A percentile compares a stretch with the other conserved stretches of the same genome.
These are phyloP conservation scores for Meteorus cinctellus DNA, from an alignment of 2,888 invertebrate genomes.

Conservation along the genomic window DNA sequence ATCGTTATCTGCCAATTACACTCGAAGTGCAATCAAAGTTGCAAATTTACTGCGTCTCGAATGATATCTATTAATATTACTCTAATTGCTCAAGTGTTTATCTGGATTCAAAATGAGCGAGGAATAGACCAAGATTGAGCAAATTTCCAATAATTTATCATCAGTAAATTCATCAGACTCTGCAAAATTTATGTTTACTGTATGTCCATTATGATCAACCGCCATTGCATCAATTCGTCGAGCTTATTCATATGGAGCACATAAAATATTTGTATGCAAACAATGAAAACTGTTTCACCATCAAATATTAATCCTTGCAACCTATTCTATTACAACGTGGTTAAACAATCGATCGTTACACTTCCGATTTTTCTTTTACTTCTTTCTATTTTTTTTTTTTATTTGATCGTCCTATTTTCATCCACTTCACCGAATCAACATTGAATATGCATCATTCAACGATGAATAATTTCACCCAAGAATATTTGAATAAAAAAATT, in stretches of 20 bases:
- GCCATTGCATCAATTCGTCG: neutral
- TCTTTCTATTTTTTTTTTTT: slow-evolving; percentile 25
- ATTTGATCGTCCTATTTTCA: neutral
- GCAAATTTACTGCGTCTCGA: slow-evolving; percentile 7
- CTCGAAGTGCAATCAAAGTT: slow-evolving; percentile 42
- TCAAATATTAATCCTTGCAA: neutral
- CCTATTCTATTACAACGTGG: neutral
- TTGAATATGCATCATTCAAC: slow-evolving; percentile 59
- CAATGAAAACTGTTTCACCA: neutral
- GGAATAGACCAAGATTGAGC: neutral
- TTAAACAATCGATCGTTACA: slow-evolving; percentile 29
- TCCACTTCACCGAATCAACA: slow-evolving; percentile 15
- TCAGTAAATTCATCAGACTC: neutral
- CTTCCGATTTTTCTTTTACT: neutral
- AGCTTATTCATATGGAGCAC: neutral
- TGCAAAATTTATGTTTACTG: neutral
- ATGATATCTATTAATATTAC: neutral
- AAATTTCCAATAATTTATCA: neutral
- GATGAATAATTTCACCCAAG: slow-evolving; percentile 55
- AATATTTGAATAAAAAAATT: slow-evolving; percentile 7
- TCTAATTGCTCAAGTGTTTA: neutral
- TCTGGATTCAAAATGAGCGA: neutral
- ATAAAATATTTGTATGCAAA: neutral
- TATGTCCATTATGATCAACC: neutral
- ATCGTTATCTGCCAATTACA: slow-evolving; percentile 58